Conservation (phyloP, 2,113 vertebrate species). For the Prolemur simus region DNA sequence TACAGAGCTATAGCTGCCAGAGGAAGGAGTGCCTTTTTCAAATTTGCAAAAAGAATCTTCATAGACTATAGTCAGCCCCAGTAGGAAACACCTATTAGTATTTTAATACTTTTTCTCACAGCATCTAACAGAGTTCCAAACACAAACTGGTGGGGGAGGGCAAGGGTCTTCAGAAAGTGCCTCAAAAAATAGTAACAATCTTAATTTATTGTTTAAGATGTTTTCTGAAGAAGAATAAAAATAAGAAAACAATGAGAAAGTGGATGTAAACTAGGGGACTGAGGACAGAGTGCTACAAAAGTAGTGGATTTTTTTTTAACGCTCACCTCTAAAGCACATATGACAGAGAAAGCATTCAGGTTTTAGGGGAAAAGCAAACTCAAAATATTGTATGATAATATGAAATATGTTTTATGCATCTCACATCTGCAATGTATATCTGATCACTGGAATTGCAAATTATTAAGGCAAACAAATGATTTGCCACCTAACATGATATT, state of each 20-base stretch:
- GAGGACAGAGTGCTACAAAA: neutral
- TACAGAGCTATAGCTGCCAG: neutral
- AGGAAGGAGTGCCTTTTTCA: neutral
- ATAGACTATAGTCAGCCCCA: neutral
- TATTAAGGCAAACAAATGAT: conserved; percentile 27
- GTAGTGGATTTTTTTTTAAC: neutral
- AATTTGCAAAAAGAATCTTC: neutral
- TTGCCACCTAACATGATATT: neutral
- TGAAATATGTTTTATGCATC: neutral
- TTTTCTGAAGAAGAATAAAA: neutral
- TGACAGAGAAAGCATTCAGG: neutral
- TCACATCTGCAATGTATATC: neutral
- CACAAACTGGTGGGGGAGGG: neutral
- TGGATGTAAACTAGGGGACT: neutral
- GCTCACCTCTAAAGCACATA: neutral
- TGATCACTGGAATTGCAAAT: neutral
- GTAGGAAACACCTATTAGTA: neutral
- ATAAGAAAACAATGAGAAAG: neutral
- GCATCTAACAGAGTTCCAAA: neutral
- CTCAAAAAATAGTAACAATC: neutral
- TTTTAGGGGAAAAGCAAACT: neutral
- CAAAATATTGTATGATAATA: neutral
- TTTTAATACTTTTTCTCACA: neutral
- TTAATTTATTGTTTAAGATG: neutral
- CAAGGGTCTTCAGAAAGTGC: neutral